Percentiles rank a stretch among this genome's conserved stretches.
These are phyloP conservation scores for Holothuria leucospilota DNA, from an alignment of 53 echinoderm and acorn worm genomes.

Conservation along the genomic window DNA sequence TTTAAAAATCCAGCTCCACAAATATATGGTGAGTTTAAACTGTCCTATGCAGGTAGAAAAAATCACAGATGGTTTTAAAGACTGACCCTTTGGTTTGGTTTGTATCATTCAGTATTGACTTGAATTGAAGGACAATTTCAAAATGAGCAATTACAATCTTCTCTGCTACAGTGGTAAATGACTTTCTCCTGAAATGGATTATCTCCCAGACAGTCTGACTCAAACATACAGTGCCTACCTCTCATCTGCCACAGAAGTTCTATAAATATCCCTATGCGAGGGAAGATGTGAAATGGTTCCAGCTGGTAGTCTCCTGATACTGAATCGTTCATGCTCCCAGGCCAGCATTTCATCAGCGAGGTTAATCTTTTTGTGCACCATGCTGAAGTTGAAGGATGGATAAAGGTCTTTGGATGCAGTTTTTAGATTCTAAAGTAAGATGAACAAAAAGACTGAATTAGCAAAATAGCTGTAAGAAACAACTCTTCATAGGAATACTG, in stretches of 20 bases:
- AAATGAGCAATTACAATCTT: too few species aligned
- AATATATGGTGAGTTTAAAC: too few species aligned
- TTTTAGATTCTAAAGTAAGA: constrained; percentile 69
- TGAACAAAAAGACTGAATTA: not conserved
- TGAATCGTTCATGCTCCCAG: constrained; percentile 98
- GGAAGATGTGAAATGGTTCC: constrained; percentile 84
- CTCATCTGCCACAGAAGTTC: constrained; percentile 90
- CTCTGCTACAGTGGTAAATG: too few species aligned
- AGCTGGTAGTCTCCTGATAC: constrained; percentile 91
- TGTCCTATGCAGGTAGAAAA: too few species aligned
- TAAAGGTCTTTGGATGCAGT: constrained; percentile 69
- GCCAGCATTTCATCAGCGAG: constrained; percentile 96
- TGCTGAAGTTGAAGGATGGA: constrained; percentile 86
- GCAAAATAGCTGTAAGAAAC: not conserved
- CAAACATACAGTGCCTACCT: constrained; percentile 54
- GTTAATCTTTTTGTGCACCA: constrained; percentile 98
- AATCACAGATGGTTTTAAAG: too few species aligned
- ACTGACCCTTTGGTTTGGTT: too few species aligned
- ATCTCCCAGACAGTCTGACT: too few species aligned
- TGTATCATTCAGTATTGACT: too few species aligned
- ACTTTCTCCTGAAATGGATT: too few species aligned
- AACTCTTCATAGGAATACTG: too few species aligned
- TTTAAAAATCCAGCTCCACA: too few species aligned
- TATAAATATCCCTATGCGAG: constrained; percentile 63
- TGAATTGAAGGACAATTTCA: too few species aligned